Evolutionary conservation across 2,888 invertebrate genomes (phyloP).

Genomic region (Cyrtodaria siliqua): DNA sequence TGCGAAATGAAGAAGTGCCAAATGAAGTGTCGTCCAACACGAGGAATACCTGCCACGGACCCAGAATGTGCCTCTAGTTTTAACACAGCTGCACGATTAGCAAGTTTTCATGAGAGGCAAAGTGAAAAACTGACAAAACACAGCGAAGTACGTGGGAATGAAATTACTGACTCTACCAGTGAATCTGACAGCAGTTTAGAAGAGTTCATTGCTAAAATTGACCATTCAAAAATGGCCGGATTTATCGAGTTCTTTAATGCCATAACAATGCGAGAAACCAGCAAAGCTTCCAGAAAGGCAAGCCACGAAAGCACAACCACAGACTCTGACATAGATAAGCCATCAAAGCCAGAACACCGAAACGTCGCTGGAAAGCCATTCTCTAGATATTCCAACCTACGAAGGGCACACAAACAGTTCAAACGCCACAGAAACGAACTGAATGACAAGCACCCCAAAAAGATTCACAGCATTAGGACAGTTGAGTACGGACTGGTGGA

Average conservation of each 20-base stretch:
- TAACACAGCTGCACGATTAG: neutral
- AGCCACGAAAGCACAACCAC: neutral
- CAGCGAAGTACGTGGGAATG: neutral
- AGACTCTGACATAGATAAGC: neutral
- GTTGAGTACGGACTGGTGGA: slow-evolving; percentile 53
- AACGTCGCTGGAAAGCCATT: neutral
- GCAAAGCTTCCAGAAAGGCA: neutral
- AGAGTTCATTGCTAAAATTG: slow-evolving; percentile 44
- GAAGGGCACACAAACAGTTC: neutral
- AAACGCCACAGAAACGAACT: neutral
- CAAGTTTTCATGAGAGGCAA: neutral
- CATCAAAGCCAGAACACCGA: neutral
- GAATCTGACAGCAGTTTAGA: slow-evolving; percentile 49
- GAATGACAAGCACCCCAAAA: slow-evolving; percentile 43
- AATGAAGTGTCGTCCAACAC: neutral
- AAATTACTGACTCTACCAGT: slow-evolving; percentile 5
- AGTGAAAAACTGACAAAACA: neutral
- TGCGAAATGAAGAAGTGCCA: neutral
- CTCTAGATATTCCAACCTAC: neutral
- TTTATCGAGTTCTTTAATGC: slow-evolving; percentile 45
- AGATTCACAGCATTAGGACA: slow-evolving; percentile 38
- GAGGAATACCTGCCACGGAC: neutral
- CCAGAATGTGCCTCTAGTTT: neutral
- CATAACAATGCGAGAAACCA: slow-evolving; percentile 24
- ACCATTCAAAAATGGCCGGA: slow-evolving; percentile 42